Base-by-base conservation (phyloP, 2,797 vertebrate species). In the Sebastes kiyomatsui region DNA sequence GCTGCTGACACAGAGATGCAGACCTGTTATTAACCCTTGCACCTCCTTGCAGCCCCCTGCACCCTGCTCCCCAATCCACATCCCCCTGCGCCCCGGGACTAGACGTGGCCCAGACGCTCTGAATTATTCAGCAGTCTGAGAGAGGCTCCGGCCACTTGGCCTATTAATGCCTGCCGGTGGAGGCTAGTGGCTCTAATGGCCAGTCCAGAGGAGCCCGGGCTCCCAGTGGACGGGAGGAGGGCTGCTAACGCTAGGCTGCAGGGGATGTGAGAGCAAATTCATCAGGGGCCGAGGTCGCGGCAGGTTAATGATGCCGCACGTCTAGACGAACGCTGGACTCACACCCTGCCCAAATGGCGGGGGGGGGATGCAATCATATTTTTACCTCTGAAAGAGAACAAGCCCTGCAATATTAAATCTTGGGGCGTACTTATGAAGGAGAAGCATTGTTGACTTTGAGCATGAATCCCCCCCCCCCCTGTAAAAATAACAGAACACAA, bases 1-100 rank as follows among this genome's bases (percentile, higher is more conserved):
- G 97, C 96, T 97, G 97, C 97, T 97, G 97, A 98, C 97, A 98
- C 96, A 92, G 94, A 96, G 96, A 96, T 95, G 96, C 95, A 96
- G 97, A 97, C 97, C 97, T 97, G 96, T 98, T 97, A 99, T 99
- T 99, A 99, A 99, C 98, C 98, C 97, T 92, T 97, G 95, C 96
- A 96, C 97, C 93, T 89, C 94, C 82, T 71, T 2, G 71, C 81
- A 77, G 78, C 81, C 88, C 87, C 79, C 64, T 80, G 88, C 88
- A 86, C 88, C 93, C 85, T 83, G 80, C 81, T 87, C 86, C 86
- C 89, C 80, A 87, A 84, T 85, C 83, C 90, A 82, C 87, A 75
- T 84, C 91, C 87, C 90, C 85, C 87, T 38, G 84, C 72, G 80
- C 92, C 97, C 97, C 58, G 83, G 90, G 95, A 94, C 95, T 93